Base-by-base conservation (phyloP, 2,888 invertebrate genomes). In the Stegophylla sp. region DNA sequence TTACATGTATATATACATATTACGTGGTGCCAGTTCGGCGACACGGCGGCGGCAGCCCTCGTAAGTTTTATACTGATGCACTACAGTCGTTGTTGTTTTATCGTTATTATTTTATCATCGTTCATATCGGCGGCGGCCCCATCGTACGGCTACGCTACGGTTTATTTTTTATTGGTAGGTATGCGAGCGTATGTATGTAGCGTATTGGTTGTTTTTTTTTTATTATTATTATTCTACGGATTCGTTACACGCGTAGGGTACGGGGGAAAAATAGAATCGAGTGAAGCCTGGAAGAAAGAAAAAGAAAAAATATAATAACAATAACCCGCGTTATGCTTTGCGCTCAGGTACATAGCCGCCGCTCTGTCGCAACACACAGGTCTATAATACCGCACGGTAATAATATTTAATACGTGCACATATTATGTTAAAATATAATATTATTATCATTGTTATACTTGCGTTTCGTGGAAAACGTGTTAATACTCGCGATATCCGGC, bases 81-180 rank as follows among this genome's bases (percentile, higher is more conserved):
- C n/a, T n/a, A n/a, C n/a, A 56, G 20, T 23, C 56, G 56, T 56
- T 12, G 56, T 56, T 56, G 56, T 56, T 56, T 56, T 56, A 56
- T 56, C 56, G 20, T 56, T 56, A 56, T 20, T 53, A 9, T 53
- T 53, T 56, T 56, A 15, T 56, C 23, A 20, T 56, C 56, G 56
- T 53, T 53, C 56, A 12, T 45, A 45, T 34, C 34, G 45, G 45
- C 12, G 4, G 4, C 34, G 34, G 3, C 1, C 51, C n/a, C 5
- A n/a, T n/a, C 51, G n/a, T 9, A 9, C n/a, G 17, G n/a, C n/a
- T 51, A 48, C 48, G 48, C 13, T 9, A 17, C 51, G n/a, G 51
- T n/a, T 51, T 51, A 51, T 48, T n/a, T 7, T 51, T 7, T n/a
- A 9, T 20, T n/a, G 9, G n/a, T n/a, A 12, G 34, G 34, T 51